These are phyloP conservation scores for Dromius quadrimaculatus DNA, from an alignment of 2,888 invertebrate genomes.

Conservation along the genomic window DNA sequence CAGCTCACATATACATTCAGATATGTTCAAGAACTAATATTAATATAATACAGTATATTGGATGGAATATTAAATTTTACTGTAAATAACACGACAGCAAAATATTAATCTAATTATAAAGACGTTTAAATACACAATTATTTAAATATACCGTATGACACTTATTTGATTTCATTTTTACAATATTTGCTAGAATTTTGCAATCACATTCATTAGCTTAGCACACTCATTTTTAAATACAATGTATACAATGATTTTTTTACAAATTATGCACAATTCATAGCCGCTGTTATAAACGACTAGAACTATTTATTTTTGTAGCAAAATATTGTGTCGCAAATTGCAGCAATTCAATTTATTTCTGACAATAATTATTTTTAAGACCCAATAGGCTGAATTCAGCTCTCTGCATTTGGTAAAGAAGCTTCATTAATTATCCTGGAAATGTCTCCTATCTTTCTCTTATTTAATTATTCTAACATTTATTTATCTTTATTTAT, in stretches of 20 bases:
- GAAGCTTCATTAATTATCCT: not conserved
- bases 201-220: conserved; percentile 33
- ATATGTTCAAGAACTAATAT: conserved; percentile 22
- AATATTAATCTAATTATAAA: conserved; percentile 26
- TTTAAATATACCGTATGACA: conserved; percentile 15
- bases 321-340: conserved; percentile 3
- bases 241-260: not conserved
- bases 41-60: conserved; percentile 26
- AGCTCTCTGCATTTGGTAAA: not conserved
- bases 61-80: conserved; percentile 38
- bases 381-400: not conserved
- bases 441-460: not conserved
- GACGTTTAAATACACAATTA: conserved; percentile 26
- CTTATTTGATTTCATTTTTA: conserved; percentile 26
- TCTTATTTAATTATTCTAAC: not conserved
- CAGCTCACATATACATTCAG: not conserved
- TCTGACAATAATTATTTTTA: not conserved
- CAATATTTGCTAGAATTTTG: not conserved
- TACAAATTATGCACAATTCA: not conserved
- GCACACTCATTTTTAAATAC: conserved; percentile 14
- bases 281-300: too few species aligned
- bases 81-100: conserved; percentile 32
- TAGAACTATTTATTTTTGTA: too few species aligned
- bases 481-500: too few species aligned
- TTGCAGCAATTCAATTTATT: conserved; percentile 2